Percentiles rank a stretch among this genome's conserved stretches.
These are phyloP conservation scores for Calliphora vicina DNA, from an alignment of 1,140 invertebrate species.

Conservation along the genomic window DNA sequence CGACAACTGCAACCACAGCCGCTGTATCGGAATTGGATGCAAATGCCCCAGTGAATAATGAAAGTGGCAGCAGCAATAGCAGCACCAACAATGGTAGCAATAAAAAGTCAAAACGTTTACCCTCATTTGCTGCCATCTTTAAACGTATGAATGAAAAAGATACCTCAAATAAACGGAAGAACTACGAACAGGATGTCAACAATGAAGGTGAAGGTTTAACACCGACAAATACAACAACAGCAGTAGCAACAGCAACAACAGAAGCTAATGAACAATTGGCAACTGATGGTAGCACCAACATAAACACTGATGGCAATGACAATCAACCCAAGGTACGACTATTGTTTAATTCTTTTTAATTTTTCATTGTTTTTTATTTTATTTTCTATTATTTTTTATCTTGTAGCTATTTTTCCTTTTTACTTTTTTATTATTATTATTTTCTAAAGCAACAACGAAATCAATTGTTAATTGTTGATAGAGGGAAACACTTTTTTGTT, in stretches of 20 bases:
- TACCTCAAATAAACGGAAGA: conserved; percentile 41
- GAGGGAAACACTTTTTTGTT: background rate
- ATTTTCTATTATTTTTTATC: background rate
- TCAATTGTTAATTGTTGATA: conserved; percentile 7
- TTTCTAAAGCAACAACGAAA: background rate
- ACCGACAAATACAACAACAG: background rate
- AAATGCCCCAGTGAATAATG: conserved; percentile 41
- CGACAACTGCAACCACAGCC: conserved; percentile 48
- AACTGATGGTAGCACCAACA: conserved; percentile 37
- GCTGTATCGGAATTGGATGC: conserved; percentile 41
- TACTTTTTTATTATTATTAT: background rate
- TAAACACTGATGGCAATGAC: conserved; percentile 58
- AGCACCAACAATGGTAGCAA: conserved; percentile 37
- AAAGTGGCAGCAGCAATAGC: background rate
- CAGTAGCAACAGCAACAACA: background rate
- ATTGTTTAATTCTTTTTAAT: background rate
- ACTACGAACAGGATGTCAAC: conserved; percentile 47
- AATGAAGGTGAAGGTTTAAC: conserved; percentile 33
- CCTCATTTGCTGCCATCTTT: conserved; percentile 57
- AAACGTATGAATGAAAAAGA: conserved; percentile 57
- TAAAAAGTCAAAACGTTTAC: conserved; percentile 52
- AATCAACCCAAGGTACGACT: conserved; percentile 61
- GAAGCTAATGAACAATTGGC: conserved; percentile 39
- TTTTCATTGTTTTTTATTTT: conserved; percentile 16
- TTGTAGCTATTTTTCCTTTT: background rate